Conservation (phyloP, 2,888 invertebrate genomes). For the Helleia helle region DNA sequence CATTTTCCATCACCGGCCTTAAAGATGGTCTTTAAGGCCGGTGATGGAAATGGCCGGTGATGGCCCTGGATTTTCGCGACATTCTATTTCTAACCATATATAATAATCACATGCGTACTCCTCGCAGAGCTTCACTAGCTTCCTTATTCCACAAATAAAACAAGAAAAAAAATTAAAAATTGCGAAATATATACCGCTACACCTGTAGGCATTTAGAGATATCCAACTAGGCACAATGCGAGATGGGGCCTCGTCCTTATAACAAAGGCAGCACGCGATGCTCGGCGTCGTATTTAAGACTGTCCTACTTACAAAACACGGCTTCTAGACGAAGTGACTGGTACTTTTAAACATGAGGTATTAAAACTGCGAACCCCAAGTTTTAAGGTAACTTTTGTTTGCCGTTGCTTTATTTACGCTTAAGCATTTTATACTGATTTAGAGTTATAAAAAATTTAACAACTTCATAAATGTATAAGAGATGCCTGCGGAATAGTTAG, state of each 20-base stretch:
- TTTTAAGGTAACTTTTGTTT: constrained; percentile 4
- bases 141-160: no score
- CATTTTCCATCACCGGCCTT: no score
- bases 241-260: constrained; percentile 14
- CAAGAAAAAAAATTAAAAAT: no score
- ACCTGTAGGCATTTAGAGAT: constrained; percentile 17
- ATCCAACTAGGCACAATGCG: constrained; percentile 18
- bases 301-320: constrained; percentile 12
- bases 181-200: constrained; percentile 8
- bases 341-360: constrained; percentile 10
- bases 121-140: no score
- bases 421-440: neutral
- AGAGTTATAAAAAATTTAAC: no score
- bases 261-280: constrained; percentile 9
- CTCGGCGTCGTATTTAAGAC: constrained; percentile 2
- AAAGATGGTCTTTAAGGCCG: no score
- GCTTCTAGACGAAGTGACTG: constrained; percentile 8
- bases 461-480: no score
- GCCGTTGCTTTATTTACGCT: neutral
- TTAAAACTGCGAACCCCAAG: constrained; percentile 4
- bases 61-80: no score
- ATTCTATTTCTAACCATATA: no score
- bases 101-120: no score
- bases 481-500: no score
- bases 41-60: no score